Conservation (phyloP, 2,888 invertebrate genomes). For the Pammene aurita region DNA sequence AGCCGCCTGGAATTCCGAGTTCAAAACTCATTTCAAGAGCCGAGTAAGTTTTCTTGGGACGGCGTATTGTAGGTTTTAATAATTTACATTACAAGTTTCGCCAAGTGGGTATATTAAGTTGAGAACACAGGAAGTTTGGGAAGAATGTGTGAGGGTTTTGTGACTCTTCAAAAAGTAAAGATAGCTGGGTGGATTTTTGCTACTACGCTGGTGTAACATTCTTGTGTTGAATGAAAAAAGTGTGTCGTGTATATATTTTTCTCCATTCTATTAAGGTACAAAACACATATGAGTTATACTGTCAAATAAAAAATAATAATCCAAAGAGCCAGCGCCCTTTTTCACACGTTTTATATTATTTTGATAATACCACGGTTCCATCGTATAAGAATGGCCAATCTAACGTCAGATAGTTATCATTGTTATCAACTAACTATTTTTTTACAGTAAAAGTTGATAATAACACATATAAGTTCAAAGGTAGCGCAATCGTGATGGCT, state of each 20-base stretch:
- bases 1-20: constrained; percentile 5
- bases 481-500: constrained; percentile 20
- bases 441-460: constrained; percentile 2
- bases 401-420: background rate
- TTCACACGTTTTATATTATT: too few relatives aligned
- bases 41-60: constrained; percentile 20
- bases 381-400: background rate
- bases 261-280: too few relatives aligned
- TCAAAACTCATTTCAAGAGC: constrained; percentile 16
- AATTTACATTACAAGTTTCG: constrained; percentile 1
- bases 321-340: too few relatives aligned
- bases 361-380: too few relatives aligned
- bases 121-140: background rate
- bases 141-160: background rate
- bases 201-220: too few relatives aligned
- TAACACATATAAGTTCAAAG: constrained; percentile 26
- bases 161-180: background rate
- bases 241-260: too few relatives aligned
- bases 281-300: too few relatives aligned
- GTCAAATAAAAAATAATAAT: too few relatives aligned
- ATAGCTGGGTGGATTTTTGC: background rate
- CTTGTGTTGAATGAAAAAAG: too few relatives aligned
- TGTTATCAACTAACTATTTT: background rate
- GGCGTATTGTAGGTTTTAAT: background rate
- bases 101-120: background rate